Base-by-base conservation (phyloP, 2,797 vertebrate genomes). In the Dicrostonyx torquatus region DNA sequence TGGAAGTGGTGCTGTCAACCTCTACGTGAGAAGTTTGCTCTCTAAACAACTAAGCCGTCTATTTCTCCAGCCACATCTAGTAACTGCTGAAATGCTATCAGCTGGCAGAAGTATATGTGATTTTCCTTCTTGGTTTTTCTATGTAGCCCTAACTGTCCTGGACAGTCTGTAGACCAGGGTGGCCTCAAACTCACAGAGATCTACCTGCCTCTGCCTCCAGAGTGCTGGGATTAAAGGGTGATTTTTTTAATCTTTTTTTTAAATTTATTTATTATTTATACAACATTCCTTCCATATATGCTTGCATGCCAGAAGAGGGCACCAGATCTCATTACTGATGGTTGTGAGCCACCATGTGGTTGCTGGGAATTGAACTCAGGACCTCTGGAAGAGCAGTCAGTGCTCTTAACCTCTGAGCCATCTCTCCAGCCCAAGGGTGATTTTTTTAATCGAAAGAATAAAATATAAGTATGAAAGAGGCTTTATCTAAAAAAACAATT, bases 371-470 rank as follows among this genome's bases (percentile, higher is more conserved):
- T n/a, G n/a, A n/a, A n/a, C n/a, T n/a, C n/a, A n/a, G n/a, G n/a
- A n/a, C n/a, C n/a, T n/a, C n/a, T n/a, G n/a, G n/a, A n/a, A n/a
- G n/a, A n/a, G n/a, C n/a, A n/a, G n/a, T n/a, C n/a, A n/a, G n/a
- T n/a, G n/a, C n/a, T n/a, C n/a, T n/a, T n/a, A n/a, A n/a, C n/a
- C n/a, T n/a, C n/a, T n/a, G n/a, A n/a, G n/a, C n/a, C n/a, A n/a
- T n/a, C n/a, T n/a, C n/a, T n/a, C n/a, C n/a, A n/a, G n/a, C n/a
- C n/a, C n/a, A n/a, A n/a, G n/a, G n/a, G n/a, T n/a, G n/a, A n/a
- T n/a, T n/a, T 45, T 89, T 90, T 87, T 78, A 85, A 80, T 75
- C 45, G 6, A 82, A 92, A 91, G 34, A 89, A 87, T 82, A 94
- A 82, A 77, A 83, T 34, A 85, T 15, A 78, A 62, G 43, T 8